phyloP scores from a whole-genome alignment of 1,140 invertebrate species.

The Eriocheir sinensis region DNA sequence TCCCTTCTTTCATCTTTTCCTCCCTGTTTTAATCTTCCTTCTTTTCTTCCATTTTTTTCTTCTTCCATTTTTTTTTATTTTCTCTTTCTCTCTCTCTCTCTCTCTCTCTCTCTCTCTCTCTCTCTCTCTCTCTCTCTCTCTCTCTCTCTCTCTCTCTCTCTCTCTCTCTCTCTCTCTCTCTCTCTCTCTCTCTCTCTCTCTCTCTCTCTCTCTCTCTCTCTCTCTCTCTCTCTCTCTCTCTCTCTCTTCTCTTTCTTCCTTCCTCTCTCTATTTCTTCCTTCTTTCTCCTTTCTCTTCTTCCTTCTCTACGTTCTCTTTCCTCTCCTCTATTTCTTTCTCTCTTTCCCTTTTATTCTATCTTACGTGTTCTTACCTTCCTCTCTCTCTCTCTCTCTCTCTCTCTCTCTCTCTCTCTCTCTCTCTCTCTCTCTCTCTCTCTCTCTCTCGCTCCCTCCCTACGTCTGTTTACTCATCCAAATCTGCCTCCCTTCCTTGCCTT shows the following conservation, averaged over 20 bases:
- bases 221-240: background rate
- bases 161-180: too few species aligned
- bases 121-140: too few species aligned
- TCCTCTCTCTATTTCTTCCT: background rate
- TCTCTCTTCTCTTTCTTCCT: background rate
- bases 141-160: too few species aligned
- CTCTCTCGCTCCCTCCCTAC: background rate
- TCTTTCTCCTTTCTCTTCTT: too few species aligned
- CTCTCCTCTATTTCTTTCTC: background rate
- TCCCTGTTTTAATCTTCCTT: too few species aligned
- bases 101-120: too few species aligned
- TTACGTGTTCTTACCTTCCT: too few species aligned
- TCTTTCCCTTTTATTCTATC: conserved; percentile 10
- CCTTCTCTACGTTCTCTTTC: background rate
- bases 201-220: conserved; percentile 22
- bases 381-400: background rate
- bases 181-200: conserved; percentile 12
- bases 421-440: conserved; percentile 22
- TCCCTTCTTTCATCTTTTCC: too few species aligned
- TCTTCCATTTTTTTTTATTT: too few species aligned
- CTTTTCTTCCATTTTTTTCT: too few species aligned
- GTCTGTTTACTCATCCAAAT: background rate
- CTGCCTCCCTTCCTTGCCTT: too few species aligned
- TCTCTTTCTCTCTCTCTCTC: too few species aligned
- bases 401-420: conserved; percentile 22